These are phyloP conservation scores for Sabatieria punctata DNA, from an alignment of 2,888 invertebrate species.

Conservation along the genomic window DNA sequence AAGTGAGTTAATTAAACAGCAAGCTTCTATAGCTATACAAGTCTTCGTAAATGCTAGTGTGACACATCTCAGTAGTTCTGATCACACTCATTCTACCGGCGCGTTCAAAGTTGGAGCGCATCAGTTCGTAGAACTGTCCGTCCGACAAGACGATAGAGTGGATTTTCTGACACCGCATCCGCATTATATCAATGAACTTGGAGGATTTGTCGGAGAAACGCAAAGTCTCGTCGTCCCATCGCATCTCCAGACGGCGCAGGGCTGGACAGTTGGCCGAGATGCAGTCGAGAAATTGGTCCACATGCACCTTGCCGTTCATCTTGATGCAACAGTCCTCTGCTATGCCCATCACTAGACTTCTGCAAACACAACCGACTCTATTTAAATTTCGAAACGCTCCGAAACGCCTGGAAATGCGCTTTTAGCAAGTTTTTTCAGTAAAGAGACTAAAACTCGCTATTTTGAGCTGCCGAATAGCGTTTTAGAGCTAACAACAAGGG, in stretches of 20 bases:
- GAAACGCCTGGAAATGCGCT: no score
- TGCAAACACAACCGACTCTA: no score
- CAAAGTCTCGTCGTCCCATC: conserved; percentile 97
- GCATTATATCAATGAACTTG: conserved; percentile 90
- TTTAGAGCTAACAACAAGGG: no score
- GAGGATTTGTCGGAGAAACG: conserved; percentile 98
- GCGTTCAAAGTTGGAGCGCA: conserved; percentile 95
- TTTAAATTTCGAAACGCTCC: no score
- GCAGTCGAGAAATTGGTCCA: conserved; percentile 92
- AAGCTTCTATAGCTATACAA: conserved; percentile 82
- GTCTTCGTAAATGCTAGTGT: conserved; percentile 80
- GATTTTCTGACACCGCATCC: conserved; percentile 80
- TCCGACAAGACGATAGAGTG: conserved; percentile 89
- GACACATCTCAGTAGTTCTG: conserved; percentile 83
- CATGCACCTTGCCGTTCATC: conserved; percentile 55
- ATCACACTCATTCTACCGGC: conserved; percentile 93
- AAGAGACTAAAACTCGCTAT: no score
- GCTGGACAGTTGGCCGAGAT: conserved; percentile 78
- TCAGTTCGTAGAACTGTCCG: conserved; percentile 95
- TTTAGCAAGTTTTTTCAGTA: no score
- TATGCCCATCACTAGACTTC: conserved; percentile 91
- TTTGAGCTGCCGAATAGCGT: no score
- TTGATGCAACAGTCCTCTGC: conserved; percentile 87
- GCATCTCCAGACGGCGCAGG: conserved; percentile 74
- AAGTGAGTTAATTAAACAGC: conserved; percentile 81